Conservation (phyloP, 1,140 invertebrate genomes). For the Tetragnatha versicolor region DNA sequence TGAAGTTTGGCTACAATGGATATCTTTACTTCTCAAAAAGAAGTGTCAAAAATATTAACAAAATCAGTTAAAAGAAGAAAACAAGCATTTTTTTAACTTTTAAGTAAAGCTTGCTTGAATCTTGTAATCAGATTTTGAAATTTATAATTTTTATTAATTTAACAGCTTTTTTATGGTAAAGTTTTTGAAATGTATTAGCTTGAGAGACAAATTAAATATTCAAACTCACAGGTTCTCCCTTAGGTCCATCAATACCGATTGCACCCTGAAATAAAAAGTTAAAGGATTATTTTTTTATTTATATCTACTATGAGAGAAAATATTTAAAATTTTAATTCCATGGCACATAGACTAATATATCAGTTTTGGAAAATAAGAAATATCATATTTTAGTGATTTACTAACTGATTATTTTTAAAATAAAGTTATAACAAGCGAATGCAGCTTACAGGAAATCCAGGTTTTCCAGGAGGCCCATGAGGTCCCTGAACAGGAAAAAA, state of each 20-base stretch:
- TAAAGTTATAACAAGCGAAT: not conserved
- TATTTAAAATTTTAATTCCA: too few relatives aligned
- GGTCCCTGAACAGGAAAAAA: slow-evolving; percentile 77
- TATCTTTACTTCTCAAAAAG: not conserved
- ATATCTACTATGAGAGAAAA: too few relatives aligned
- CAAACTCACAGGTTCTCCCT: slow-evolving; percentile 84
- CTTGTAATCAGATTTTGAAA: not conserved
- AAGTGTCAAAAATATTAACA: not conserved
- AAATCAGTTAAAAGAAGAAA: not conserved
- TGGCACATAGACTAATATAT: too few relatives aligned
- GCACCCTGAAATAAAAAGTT: slow-evolving; percentile 78
- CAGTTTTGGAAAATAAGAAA: too few relatives aligned
- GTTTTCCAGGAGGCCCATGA: slow-evolving; percentile 72
- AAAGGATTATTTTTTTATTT: too few relatives aligned
- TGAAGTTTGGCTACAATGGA: not conserved
- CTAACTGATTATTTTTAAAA: not conserved
- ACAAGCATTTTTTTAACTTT: not conserved
- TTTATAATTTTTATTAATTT: not conserved
- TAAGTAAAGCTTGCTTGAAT: not conserved
- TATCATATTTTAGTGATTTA: not conserved
- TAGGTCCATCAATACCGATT: slow-evolving; percentile 90
- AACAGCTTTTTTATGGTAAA: not conserved
- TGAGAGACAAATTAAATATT: not conserved
- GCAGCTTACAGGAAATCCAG: slow-evolving; percentile 82
- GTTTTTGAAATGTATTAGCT: not conserved